Conservation (phyloP, 2,113 vertebrate species). For the Pimephales promelas region DNA sequence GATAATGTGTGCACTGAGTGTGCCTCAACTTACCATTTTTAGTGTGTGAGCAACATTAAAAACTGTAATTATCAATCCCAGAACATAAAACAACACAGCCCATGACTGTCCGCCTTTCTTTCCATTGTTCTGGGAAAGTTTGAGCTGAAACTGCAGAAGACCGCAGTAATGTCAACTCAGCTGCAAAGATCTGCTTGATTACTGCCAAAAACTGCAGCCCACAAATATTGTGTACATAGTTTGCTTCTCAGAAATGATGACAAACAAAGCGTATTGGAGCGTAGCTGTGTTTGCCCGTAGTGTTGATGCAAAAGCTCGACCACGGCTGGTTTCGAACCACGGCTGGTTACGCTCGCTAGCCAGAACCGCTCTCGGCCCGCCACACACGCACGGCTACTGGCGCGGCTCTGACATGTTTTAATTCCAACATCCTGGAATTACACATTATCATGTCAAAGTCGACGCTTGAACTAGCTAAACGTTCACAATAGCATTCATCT, state of each 20-base stretch:
- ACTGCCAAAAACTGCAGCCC: not conserved
- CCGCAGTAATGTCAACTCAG: conserved; percentile 26
- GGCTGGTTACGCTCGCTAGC: not conserved
- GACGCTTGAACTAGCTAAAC: not conserved
- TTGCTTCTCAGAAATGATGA: conserved; percentile 22
- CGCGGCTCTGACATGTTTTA: not conserved
- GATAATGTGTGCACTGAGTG: not conserved
- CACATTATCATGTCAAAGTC: not conserved
- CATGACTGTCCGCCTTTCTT: not conserved
- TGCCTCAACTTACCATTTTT: not conserved
- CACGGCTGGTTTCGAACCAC: conserved; percentile 15
- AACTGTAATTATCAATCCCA: not conserved
- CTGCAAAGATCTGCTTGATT: not conserved
- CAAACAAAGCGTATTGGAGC: conserved; percentile 16
- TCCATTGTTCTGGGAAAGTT: conserved; percentile 25
- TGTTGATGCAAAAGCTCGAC: conserved; percentile 28
- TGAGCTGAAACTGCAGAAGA: not conserved
- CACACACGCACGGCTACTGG: not conserved
- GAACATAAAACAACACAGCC: not conserved
- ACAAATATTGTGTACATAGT: not conserved
- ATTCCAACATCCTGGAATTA: not conserved
- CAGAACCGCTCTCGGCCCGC: not conserved
- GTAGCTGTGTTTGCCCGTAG: conserved; percentile 1
- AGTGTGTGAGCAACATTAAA: not conserved
- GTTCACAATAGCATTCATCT: not conserved